Evolutionary conservation across 2,113 vertebrate species (phyloP), one percentile per base, ranked within the genome.

Genomic region (Hippolais icterina): DNA sequence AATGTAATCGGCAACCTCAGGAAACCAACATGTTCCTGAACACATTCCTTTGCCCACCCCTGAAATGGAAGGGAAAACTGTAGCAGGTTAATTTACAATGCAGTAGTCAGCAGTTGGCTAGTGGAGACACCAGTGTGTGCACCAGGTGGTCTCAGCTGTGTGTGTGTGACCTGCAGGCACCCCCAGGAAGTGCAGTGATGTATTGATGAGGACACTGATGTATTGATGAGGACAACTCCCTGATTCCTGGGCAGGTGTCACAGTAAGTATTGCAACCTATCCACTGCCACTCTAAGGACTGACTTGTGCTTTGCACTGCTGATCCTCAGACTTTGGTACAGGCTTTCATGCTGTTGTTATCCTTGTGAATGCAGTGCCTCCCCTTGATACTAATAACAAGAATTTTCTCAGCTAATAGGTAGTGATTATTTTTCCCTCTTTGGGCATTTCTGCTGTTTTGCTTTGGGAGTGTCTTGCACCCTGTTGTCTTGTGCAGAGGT

Each of bases 161-260:
- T 47, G 49, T 84, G 49, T 84, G 28, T 85, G n/a, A 17, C 19
- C 49, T 31, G 41, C 50, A 91, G 90, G 92, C 77, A 31, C 29
- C 8, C 4, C 35, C 15, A 5, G 66, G 59, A 37, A 56, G 17
- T 3, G 41, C 87, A 23, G 24, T 47, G 69, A 25, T 2, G 23
- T 2, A 10, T 10, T n/a, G 56, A 4, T 52, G 52, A 59, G 24
- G 4, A 60, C 64, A 5, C 60, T 41, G 60, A 23, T 6, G 44
- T 17, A 16, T 2, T 31, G 52, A 21, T 79, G 79, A 91, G 46
- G 28, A 70, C 54, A 47, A 24, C 72, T 75, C 87, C 47, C 80
- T 91, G 74, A 77, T 19, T 88, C 25, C 49, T 83, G 90, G 59
- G 90, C 90, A 92, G 92, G 87, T 91, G 93, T 90, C 95, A 59